Evolutionary conservation across 2,888 invertebrate genomes (phyloP).

Genomic region (Pheosia tremula): DNA sequence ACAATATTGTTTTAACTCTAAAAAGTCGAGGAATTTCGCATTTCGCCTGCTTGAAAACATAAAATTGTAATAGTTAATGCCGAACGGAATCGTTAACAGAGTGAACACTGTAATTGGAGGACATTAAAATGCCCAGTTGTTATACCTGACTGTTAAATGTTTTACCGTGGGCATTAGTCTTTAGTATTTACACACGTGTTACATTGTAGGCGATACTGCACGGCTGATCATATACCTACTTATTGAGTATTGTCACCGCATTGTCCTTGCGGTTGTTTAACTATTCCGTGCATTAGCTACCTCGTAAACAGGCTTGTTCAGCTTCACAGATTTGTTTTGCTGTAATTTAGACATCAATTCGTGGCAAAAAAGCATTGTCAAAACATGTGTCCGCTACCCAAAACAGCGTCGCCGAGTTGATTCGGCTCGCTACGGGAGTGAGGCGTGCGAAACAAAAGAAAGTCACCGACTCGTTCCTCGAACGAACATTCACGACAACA

Average conservation of each 20-base stretch:
- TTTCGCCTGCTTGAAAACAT: slow-evolving; percentile 68
- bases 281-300: slow-evolving; percentile 33
- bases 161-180: slow-evolving; percentile 77
- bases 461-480: slow-evolving; percentile 55
- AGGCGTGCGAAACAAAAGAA: slow-evolving; percentile 68
- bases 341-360: slow-evolving; percentile 26
- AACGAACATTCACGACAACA: slow-evolving; percentile 58
- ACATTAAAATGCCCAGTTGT: slow-evolving; percentile 79
- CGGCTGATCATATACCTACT: slow-evolving; percentile 32
- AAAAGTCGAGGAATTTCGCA: slow-evolving; percentile 61
- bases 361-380: slow-evolving; percentile 52
- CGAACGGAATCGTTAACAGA: slow-evolving; percentile 80
- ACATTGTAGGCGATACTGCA: slow-evolving; percentile 63
- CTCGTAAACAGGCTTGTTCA: slow-evolving; percentile 35
- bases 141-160: slow-evolving; percentile 79
- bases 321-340: slow-evolving; percentile 18
- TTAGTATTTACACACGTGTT: slow-evolving; percentile 70
- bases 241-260: slow-evolving; percentile 38
- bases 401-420: slow-evolving; percentile 58
- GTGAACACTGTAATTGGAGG: slow-evolving; percentile 81
- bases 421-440: slow-evolving; percentile 62
- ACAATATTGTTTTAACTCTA: not conserved
- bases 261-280: slow-evolving; percentile 45
- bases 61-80: slow-evolving; percentile 82
- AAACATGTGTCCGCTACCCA: slow-evolving; percentile 56